Evolutionary conservation across 2,113 vertebrate genomes (phyloP).

Genomic region (Pollachius pollachius): DNA sequence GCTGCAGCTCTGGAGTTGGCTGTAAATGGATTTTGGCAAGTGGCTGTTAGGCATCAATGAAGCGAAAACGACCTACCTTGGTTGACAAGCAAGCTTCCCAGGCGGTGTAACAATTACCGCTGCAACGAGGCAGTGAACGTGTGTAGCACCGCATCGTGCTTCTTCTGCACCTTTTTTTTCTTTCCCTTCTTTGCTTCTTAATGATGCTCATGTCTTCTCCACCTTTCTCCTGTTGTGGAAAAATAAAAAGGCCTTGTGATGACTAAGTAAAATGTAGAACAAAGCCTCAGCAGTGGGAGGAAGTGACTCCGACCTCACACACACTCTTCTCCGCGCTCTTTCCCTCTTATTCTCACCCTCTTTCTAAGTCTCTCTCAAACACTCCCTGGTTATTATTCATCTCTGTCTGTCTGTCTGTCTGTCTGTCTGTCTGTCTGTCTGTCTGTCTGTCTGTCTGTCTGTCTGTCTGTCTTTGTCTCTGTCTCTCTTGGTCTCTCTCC

Average conservation of each 20-base stretch:
- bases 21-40: constrained; percentile 9
- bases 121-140: too few relatives aligned
- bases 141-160: too few relatives aligned
- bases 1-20: constrained; percentile 14
- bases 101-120: too few relatives aligned
- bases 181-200: too few relatives aligned
- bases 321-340: constrained; percentile 3
- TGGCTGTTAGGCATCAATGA: too few relatives aligned
- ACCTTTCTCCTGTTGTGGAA: too few relatives aligned
- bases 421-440: not conserved
- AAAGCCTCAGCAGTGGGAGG: constrained; percentile 4
- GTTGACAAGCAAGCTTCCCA: too few relatives aligned
- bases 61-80: too few relatives aligned
- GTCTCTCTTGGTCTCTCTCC: not conserved
- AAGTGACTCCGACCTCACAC: constrained; percentile 19
- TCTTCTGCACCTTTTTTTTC: too few relatives aligned
- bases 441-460: not conserved
- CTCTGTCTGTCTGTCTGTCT: not conserved
- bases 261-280: constrained; percentile 33
- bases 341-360: not conserved
- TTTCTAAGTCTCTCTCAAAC: not conserved
- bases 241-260: constrained; percentile 7
- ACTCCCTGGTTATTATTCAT: not conserved
- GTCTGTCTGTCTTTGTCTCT: constrained; percentile 3
- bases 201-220: too few relatives aligned